Base-by-base conservation (phyloP, 1,140 invertebrate species). In the Lasioglossum baleicum region DNA sequence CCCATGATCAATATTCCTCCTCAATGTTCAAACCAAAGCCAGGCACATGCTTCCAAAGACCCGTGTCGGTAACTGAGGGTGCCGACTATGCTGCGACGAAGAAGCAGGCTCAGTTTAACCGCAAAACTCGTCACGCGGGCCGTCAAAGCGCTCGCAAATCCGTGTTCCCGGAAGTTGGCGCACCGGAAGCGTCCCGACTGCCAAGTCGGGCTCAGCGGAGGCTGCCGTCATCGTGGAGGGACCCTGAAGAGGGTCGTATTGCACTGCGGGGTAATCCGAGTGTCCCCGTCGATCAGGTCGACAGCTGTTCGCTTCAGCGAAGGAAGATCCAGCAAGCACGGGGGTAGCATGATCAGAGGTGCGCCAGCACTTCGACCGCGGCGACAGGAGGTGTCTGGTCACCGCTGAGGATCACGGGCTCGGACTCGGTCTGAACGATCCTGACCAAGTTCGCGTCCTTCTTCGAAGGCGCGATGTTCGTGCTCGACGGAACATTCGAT, bases 361-460 rank as follows among this genome's bases (percentile, higher is more conserved):
- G 94, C 65, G 94, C 94, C 76, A 95, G 87, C 63, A 95, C 94
- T 80, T 95, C 94, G 84, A 95, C 94, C 51, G 94, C 93, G 56
- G 91, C 80, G 40, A 94, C 89, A 6, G 91, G 90, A 53, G 90
- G 90, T 68, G 91, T 93, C 79, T 92, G 91, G 81, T 93, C 92
- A 4, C 94, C 94, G 73, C 93, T 94, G 15, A 95, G 93, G 35
- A 94, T 95, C 56, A 95, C 94, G 15, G 93, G 93, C 53, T 93
- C 92, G 63, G 94, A 94, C 72, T 94, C 94, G 0, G 94, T 95
- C 84, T 95, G 95, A 6, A 95, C 95, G 87, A 95, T 95, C 44
- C 95, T 94, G 48, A 95, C 95, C 63, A 94, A 92, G 88, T 95
- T 95, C 42, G 92, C 92, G 83, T 95, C 94, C 82, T 94, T 94